Evolutionary conservation across 2,797 vertebrate genomes (phyloP).

Genomic region (Hoplostethus mediterraneus): DNA sequence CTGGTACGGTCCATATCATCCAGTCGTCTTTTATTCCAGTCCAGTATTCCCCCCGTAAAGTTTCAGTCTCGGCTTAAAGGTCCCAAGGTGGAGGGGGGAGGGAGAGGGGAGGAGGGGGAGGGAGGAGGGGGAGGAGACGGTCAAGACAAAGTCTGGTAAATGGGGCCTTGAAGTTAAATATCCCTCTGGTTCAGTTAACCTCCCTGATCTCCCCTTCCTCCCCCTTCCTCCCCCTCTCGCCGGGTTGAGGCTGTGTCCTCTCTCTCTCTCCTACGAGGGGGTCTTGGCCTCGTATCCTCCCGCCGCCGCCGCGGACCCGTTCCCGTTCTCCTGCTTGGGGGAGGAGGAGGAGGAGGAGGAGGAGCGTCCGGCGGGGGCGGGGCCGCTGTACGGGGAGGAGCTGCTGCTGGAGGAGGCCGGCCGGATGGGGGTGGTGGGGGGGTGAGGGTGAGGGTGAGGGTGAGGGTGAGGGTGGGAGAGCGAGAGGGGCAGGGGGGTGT

Average conservation of each 20-base stretch:
- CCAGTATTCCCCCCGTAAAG: constrained; percentile 45
- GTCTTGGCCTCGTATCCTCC: constrained; percentile 87
- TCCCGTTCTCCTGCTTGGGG: constrained; percentile 92
- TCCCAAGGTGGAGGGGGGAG: constrained; percentile 39
- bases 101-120: too few relatives aligned
- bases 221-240: constrained; percentile 29
- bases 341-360: constrained; percentile 92
- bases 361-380: constrained; percentile 78
- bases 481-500: constrained; percentile 86
- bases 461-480: constrained; percentile 82
- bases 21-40: constrained; percentile 57
- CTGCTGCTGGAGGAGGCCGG: constrained; percentile 88
- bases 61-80: constrained; percentile 47
- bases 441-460: too few relatives aligned
- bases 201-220: neutral
- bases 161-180: constrained; percentile 37
- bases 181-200: constrained; percentile 27
- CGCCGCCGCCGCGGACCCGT: constrained; percentile 64
- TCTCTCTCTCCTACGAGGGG: constrained; percentile 90
- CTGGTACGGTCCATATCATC: constrained; percentile 52
- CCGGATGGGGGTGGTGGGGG: constrained; percentile 82
- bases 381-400: constrained; percentile 87
- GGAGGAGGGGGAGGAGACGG: constrained; percentile 1
- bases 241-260: constrained; percentile 22
- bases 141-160: constrained; percentile 35